Evolutionary conservation across 2,113 vertebrate genomes (phyloP), one percentile per base, ranked within the genome.

Genomic region (Hepsetus odoe): DNA sequence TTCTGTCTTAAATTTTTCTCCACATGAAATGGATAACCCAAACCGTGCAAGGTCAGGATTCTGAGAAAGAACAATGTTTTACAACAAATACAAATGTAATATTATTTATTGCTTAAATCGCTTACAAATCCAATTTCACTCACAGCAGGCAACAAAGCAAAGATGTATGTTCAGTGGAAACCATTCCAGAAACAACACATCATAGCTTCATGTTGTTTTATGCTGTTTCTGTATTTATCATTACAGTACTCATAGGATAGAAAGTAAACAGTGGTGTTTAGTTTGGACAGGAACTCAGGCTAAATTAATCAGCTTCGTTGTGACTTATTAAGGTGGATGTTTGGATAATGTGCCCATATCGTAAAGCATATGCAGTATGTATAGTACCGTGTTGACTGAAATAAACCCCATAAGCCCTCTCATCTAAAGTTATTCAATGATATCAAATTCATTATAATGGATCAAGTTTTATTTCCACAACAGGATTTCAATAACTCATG

Each of bases 381-480:
- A 35, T 65, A 65, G 61, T 38, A 65, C 11, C 32, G 22, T 55
- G 51, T 24, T 55, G 51, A 55, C 61, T n/a, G 10, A 35, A n/a
- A 35, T 56, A 3, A 28, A 32, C 32, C 35, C 18, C 16, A 13
- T 28, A 61, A 61, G 33, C 9, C 55, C 24, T 14, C 30, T n/a
- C 46, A 56, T 40, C 10, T 72, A 40, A 13, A 12, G 68, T 59
- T 35, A 20, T 58, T 72, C 11, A 32, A n/a, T 42, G n/a, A n/a
- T 30, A 42, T 0, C 16, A 13, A 72, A 32, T 51, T 35, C 32
- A 46, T 71, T 62, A 56, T 42, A 75, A 55, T 53, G 55, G 20
- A 44, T 33, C 30, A 61, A 67, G 51, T 70, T 49, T 24, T 68
- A 24, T 68, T 28, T 55, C 74, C 64, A 67, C 32, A 56, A 40